Evolutionary conservation across 2,113 vertebrate genomes (phyloP).

Genomic region (Amphiprion percula): DNA sequence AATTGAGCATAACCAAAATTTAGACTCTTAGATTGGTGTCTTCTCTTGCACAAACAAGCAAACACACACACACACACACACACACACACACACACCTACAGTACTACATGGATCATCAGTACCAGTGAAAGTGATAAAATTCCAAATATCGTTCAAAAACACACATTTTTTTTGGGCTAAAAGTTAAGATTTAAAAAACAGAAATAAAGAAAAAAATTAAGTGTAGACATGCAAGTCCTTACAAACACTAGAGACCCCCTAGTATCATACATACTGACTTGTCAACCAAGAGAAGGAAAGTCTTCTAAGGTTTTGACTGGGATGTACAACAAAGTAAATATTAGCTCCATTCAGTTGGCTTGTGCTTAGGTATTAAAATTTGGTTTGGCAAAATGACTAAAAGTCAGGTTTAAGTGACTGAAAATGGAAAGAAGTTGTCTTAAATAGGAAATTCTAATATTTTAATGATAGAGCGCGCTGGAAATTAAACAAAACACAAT

Average conservation of each 20-base stretch:
- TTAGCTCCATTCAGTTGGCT: slow-evolving; percentile 69
- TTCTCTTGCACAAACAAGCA: slow-evolving; percentile 60
- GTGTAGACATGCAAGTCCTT: slow-evolving; percentile 81
- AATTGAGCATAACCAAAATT: slow-evolving; percentile 37
- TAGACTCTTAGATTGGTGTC: slow-evolving; percentile 45
- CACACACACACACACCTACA: slow-evolving; percentile 61
- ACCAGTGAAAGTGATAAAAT: slow-evolving; percentile 71
- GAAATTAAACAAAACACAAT: slow-evolving; percentile 1
- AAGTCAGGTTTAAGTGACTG: slow-evolving; percentile 26
- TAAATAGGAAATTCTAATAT: neutral
- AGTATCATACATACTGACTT: slow-evolving; percentile 79
- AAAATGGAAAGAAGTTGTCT: slow-evolving; percentile 17
- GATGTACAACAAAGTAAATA: slow-evolving; percentile 70
- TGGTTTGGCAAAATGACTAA: slow-evolving; percentile 39
- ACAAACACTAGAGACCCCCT: slow-evolving; percentile 74
- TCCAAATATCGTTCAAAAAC: slow-evolving; percentile 70
- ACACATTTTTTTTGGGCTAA: slow-evolving; percentile 56
- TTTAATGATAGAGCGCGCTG: slow-evolving; percentile 1
- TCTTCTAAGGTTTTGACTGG: slow-evolving; percentile 65
- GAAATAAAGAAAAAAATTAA: slow-evolving; percentile 62
- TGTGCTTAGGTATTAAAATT: slow-evolving; percentile 76
- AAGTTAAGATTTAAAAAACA: slow-evolving; percentile 69
- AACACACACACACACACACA: slow-evolving; percentile 35
- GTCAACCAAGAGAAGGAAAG: slow-evolving; percentile 66
- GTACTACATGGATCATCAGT: slow-evolving; percentile 72